Percentiles rank a stretch among this genome's conserved stretches.
Evolutionary conservation across 2,888 invertebrate species (phyloP).

Genomic region (Amphipyra berbera): DNA sequence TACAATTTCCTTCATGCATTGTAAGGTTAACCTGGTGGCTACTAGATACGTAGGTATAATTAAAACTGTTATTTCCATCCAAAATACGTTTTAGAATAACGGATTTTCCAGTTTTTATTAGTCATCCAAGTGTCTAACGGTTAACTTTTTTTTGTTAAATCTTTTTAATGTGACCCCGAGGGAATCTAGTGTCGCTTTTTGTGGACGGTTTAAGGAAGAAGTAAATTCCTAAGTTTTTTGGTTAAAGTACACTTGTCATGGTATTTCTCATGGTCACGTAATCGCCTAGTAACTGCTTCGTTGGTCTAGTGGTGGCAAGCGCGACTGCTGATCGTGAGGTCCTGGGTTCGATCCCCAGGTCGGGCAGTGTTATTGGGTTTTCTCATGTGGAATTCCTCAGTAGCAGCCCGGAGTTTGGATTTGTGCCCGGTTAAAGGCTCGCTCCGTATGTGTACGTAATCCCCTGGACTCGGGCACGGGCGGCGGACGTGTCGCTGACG

Average conservation of each 20-base stretch:
- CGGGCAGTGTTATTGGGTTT: too few relatives aligned
- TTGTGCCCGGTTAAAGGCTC: too few relatives aligned
- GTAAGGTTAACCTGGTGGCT: conserved; percentile 5
- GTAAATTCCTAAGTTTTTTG: conserved; percentile 37
- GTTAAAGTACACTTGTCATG: conserved; percentile 29
- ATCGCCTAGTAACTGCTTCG: conserved; percentile 46
- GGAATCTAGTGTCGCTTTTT: conserved; percentile 43
- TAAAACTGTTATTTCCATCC: conserved; percentile 36
- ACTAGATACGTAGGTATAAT: conserved; percentile 17
- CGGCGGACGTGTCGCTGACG: conserved; percentile 41
- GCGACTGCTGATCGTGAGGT: too few relatives aligned
- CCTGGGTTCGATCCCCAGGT: too few relatives aligned
- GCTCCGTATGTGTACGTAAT: too few relatives aligned
- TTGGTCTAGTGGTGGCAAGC: too few relatives aligned
- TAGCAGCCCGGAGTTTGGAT: too few relatives aligned
- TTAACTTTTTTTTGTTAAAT: conserved; percentile 22
- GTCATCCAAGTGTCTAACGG: conserved; percentile 30
- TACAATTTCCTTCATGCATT: conserved; percentile 5
- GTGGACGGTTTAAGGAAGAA: conserved; percentile 40
- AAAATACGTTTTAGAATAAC: conserved; percentile 38
- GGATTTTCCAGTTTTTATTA: conserved; percentile 34
- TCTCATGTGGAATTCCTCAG: too few relatives aligned
- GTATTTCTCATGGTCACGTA: conserved; percentile 68
- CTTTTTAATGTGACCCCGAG: conserved; percentile 29
- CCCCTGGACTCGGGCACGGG: too few relatives aligned